Evolutionary conservation across 2,797 vertebrate genomes (phyloP), one percentile per base, ranked within the genome.

Genomic region (Eulemur albifrons): DNA sequence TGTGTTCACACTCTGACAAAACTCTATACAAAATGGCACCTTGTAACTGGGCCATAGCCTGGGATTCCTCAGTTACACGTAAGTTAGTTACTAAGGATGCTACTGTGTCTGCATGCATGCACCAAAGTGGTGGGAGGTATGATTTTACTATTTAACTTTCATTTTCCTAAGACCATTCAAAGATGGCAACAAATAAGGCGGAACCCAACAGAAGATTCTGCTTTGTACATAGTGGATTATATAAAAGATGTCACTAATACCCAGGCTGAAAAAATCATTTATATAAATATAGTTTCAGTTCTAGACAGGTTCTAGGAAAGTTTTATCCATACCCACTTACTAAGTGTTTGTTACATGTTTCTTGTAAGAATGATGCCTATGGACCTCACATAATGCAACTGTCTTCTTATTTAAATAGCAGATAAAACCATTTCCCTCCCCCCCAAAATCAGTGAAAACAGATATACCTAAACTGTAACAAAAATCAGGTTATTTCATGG

Each of bases 1-100:
- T 4, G 76, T 48, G 40, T 17, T 92, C 91, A 81, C 98, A 98
- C 97, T 73, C 38, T 83, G 91, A 92, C 7, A 77, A 17, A 48
- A 45, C 57, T 43, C 94, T 90, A 2, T 93, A 88, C 96, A 96
- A 95, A 97, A 97, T 95, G 95, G 61, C 40, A 10, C 89, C 38
- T 35, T 45, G 69, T 15, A 67, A 35, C 76, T 7, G n/a, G 80
- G 54, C 38, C 52, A 10, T 5, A 2, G 57, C 17, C 38, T 57
- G 57, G 32, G 32, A 54, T 61, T 48, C 61, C 35, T 30, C 43
- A 43, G 27, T n/a, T 50, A 80, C 61, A 82, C 10, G 54, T 2
- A 35, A 12, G 21, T 43, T 85, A 93, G 57, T 70, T 79, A 57
- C 32, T 40, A 25, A 59, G 59, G 1, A 0, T 63, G 72, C 54